These are phyloP conservation scores for Luehdorfia chinensis DNA, from an alignment of 1,140 invertebrate species.

Conservation along the genomic window DNA sequence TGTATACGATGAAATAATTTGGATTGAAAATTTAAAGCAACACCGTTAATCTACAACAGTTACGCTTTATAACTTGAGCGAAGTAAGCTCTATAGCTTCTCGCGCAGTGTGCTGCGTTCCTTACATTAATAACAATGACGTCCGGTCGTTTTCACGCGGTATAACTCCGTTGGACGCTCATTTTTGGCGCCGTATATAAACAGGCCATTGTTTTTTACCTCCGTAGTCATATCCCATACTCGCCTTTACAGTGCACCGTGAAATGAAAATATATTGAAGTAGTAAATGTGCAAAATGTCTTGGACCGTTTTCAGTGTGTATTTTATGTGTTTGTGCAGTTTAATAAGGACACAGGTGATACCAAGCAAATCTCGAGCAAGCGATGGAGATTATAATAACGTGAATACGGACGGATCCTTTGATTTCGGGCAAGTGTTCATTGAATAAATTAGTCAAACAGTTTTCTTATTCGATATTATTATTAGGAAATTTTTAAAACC, in stretches of 20 bases:
- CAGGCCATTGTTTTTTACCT: constrained; percentile 56
- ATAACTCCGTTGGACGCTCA: constrained; percentile 48
- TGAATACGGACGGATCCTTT: constrained; percentile 81
- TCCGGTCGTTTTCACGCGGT: constrained; percentile 65
- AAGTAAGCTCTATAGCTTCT: no score
- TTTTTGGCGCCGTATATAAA: constrained; percentile 69
- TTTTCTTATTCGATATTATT: no score
- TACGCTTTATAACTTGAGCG: no score
- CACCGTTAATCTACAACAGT: no score
- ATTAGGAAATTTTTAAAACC: no score
- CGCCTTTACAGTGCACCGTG: constrained; percentile 27
- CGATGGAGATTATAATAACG: constrained; percentile 77
- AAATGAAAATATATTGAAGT: constrained; percentile 33
- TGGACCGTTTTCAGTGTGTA: constrained; percentile 45
- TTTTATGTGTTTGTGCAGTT: constrained; percentile 52
- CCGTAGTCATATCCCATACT: constrained; percentile 46
- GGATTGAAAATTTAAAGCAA: no score
- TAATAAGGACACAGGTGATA: constrained; percentile 61
- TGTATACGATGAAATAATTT: no score
- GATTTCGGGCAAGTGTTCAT: constrained; percentile 77
- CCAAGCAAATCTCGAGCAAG: constrained; percentile 63
- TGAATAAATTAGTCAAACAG: neutral
- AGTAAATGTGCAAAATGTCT: constrained; percentile 46
- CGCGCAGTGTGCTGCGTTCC: constrained; percentile 21
- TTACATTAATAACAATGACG: constrained; percentile 71